A percentile compares a stretch with the other conserved stretches of the same genome.
Conservation (phyloP, 2,113 vertebrate species). For the Stegostoma tigrinum region DNA sequence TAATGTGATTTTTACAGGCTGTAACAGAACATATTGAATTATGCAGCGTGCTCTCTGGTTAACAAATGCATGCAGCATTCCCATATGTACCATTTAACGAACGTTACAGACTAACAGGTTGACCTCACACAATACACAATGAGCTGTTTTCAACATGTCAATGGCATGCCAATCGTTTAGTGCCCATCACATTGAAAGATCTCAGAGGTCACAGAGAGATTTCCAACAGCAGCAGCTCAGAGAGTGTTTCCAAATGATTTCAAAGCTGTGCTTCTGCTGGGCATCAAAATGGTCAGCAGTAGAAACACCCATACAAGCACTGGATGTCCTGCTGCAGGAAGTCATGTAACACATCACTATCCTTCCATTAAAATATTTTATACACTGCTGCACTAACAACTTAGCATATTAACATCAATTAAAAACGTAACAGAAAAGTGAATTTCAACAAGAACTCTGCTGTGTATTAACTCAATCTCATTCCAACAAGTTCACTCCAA, state of each 20-base stretch:
- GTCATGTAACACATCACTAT: background rate
- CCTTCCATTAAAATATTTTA: background rate
- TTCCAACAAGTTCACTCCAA: background rate
- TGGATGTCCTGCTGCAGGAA: background rate
- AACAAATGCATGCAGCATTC: background rate
- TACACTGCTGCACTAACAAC: background rate
- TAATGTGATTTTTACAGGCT: background rate
- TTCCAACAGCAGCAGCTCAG: background rate
- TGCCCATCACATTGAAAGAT: background rate
- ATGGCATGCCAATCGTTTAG: background rate
- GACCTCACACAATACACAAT: background rate
- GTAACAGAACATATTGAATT: background rate
- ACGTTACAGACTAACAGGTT: background rate
- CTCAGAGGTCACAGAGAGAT: background rate
- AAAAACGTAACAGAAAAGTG: background rate
- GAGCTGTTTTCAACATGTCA: background rate
- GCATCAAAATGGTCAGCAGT: background rate
- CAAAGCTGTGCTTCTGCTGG: background rate
- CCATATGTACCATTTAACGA: background rate
- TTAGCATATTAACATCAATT: background rate
- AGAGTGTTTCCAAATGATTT: background rate
- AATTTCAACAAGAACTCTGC: background rate
- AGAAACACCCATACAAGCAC: background rate
- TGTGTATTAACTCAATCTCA: background rate
- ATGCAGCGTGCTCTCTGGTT: background rate